Evolutionary conservation across 2,797 vertebrate species (phyloP).

Genomic region (Discoglossus pictus): DNA sequence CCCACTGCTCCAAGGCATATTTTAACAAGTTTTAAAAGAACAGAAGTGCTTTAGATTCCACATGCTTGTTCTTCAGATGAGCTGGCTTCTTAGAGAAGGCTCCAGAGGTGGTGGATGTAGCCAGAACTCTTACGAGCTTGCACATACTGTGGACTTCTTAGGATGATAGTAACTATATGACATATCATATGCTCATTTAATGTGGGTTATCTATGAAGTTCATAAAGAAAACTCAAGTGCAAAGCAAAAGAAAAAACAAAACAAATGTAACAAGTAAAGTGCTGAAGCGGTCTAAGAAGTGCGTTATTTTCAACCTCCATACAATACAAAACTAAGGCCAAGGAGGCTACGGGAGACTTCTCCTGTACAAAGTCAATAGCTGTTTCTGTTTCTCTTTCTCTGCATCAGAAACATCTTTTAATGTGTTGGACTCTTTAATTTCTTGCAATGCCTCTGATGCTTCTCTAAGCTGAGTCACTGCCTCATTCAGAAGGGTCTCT

Average conservation of each 20-base stretch:
- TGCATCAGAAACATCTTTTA: constrained; percentile 57
- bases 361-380: constrained; percentile 72
- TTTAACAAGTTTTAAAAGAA: too few species aligned
- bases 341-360: constrained; percentile 68
- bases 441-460: constrained; percentile 85
- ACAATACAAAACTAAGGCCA: not conserved
- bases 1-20: too few species aligned
- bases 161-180: too few species aligned
- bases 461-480: constrained; percentile 85
- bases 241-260: not conserved
- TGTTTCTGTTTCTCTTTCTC: constrained; percentile 60
- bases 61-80: too few species aligned
- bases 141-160: too few species aligned
- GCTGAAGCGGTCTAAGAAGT: constrained; percentile 22
- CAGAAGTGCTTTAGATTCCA: too few species aligned
- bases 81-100: too few species aligned
- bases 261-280: constrained; percentile 14
- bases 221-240: too few species aligned
- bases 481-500: constrained; percentile 77
- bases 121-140: too few species aligned
- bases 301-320: not conserved
- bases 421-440: constrained; percentile 75
- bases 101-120: too few species aligned
- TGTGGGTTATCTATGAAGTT: too few species aligned
- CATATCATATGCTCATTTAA: too few species aligned